These are phyloP conservation scores for Genyomyrus donnyi DNA, from an alignment of 2,113 vertebrate species.

Conservation along the genomic window DNA sequence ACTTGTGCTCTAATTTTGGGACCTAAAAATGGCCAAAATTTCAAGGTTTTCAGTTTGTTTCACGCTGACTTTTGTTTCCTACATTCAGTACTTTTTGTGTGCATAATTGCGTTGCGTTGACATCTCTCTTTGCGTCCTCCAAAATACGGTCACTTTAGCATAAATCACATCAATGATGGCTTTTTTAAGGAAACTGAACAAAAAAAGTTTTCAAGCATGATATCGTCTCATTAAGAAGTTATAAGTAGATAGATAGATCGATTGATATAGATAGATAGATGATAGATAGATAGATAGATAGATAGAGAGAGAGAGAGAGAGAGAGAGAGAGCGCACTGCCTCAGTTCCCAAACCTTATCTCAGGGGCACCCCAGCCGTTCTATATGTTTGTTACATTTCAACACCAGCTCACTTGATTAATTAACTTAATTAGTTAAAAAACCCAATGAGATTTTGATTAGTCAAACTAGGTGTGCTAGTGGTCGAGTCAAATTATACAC, in stretches of 20 bases:
- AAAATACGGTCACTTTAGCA: neutral
- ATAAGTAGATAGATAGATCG: neutral
- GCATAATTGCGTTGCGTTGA: neutral
- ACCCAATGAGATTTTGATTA: too few relatives aligned
- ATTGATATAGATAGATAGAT: too few relatives aligned
- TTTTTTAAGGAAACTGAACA: neutral
- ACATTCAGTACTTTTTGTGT: neutral
- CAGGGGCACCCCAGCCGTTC: too few relatives aligned
- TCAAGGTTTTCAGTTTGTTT: neutral
- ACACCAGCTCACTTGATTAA: too few relatives aligned
- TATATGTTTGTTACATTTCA: too few relatives aligned
- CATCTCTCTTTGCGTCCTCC: neutral
- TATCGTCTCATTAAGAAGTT: neutral
- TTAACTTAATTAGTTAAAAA: too few relatives aligned
- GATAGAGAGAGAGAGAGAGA: too few relatives aligned
- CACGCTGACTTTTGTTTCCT: neutral
- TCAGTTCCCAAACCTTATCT: too few relatives aligned
- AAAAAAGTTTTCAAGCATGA: neutral
- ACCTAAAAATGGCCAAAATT: neutral
- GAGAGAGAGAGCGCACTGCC: too few relatives aligned
- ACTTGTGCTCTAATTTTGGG: neutral
- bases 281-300: too few relatives aligned
- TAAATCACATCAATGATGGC: neutral
- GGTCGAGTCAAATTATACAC: too few relatives aligned
- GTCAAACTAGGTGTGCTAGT: too few relatives aligned